Conservation (phyloP, 2,113 vertebrate species). For the Misgurnus mizolepis region DNA sequence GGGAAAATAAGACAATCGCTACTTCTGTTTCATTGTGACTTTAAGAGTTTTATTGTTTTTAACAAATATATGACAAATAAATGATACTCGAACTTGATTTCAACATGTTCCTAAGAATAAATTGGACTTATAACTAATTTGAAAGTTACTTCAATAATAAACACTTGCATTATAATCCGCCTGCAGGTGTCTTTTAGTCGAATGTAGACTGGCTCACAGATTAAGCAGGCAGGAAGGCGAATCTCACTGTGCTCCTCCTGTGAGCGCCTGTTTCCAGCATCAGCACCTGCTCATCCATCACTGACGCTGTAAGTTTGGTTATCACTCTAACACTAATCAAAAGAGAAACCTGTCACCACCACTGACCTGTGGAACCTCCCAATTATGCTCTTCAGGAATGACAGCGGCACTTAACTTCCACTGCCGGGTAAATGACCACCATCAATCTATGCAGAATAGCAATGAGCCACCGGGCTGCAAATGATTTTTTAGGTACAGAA, state of each 20-base stretch:
- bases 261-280: neutral
- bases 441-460: constrained; percentile 92
- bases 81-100: no score
- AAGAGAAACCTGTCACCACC: constrained; percentile 88
- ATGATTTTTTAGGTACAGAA: constrained; percentile 91
- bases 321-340: constrained; percentile 94
- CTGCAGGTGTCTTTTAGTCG: neutral
- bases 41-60: no score
- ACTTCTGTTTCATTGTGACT: no score
- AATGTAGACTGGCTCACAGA: neutral
- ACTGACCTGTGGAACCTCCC: constrained; percentile 92
- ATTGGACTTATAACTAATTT: neutral
- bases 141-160: neutral
- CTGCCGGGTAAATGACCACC: constrained; percentile 84
- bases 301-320: constrained; percentile 86
- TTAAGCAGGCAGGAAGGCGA: constrained; percentile 24
- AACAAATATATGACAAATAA: no score
- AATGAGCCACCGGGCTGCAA: constrained; percentile 88
- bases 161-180: neutral
- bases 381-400: constrained; percentile 90
- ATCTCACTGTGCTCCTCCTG: constrained; percentile 10
- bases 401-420: constrained; percentile 93
- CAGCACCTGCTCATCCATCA: constrained; percentile 80
- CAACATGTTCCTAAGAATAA: no score
- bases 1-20: no score